A percentile compares a stretch with the other conserved stretches of the same genome.
Evolutionary conservation across 1,140 invertebrate genomes (phyloP).

Genomic region (Drosophila nebulosa): DNA sequence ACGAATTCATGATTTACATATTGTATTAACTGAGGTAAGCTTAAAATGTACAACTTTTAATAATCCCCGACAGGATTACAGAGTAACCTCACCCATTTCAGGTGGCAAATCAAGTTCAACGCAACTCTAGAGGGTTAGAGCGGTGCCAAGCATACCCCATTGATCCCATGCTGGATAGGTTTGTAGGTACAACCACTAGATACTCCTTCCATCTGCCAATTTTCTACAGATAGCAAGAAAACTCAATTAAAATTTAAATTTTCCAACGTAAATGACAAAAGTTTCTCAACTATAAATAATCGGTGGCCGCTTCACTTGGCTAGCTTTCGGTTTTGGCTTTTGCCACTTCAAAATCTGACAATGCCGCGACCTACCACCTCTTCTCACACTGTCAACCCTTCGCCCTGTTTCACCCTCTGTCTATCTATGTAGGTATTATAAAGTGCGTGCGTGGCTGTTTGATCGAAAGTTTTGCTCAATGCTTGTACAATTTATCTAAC

Average conservation of each 20-base stretch:
- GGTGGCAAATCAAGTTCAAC: not conserved
- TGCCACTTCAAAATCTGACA: conserved; percentile 70
- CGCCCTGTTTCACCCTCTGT: not conserved
- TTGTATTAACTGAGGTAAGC: not conserved
- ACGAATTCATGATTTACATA: not conserved
- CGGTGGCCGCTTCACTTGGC: conserved; percentile 65
- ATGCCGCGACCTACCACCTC: conserved; percentile 33
- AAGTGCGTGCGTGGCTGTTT: conserved; percentile 69
- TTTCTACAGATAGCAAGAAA: conserved; percentile 55
- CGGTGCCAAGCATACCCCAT: not conserved
- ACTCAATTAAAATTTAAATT: conserved; percentile 80
- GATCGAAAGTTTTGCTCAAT: conserved; percentile 77
- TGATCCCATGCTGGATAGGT: conserved; percentile 17
- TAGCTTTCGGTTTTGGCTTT: conserved; percentile 51
- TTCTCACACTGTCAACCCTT: not conserved
- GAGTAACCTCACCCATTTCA: not conserved
- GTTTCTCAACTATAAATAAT: conserved; percentile 79
- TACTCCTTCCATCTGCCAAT: not conserved
- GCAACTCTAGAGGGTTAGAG: not conserved
- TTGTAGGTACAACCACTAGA: not conserved
- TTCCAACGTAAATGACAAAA: conserved; percentile 79
- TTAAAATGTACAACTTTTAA: not conserved
- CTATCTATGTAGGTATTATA: conserved; percentile 9
- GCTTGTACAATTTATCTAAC: conserved; percentile 74
- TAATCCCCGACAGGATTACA: not conserved